Conservation (phyloP, 2,888 invertebrate genomes). For the Dryococelus australis region DNA sequence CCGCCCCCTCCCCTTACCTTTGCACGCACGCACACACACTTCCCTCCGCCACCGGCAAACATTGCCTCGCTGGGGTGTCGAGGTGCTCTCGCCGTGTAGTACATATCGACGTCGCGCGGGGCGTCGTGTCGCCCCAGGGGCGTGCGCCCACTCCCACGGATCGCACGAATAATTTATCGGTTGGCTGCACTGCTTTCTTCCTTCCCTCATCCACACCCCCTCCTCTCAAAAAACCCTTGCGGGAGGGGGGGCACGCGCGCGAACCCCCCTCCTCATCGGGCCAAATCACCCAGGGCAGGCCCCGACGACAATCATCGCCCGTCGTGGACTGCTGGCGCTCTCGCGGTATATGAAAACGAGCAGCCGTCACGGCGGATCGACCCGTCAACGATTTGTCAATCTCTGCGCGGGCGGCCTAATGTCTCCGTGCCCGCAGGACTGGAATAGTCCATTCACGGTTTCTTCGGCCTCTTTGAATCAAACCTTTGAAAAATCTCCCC, state of each 20-base stretch:
- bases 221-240: neutral
- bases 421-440: too few relatives aligned
- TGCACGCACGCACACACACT: neutral
- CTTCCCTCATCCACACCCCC: neutral
- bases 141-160: slow-evolving; percentile 34
- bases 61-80: neutral
- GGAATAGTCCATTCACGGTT: too few relatives aligned
- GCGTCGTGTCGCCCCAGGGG: neutral
- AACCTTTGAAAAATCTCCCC: too few relatives aligned
- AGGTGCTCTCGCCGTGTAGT: neutral
- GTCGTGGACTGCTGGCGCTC: too few relatives aligned
- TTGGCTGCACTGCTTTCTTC: slow-evolving; percentile 25
- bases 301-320: neutral
- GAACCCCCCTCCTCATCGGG: too few relatives aligned
- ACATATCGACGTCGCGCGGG: slow-evolving; percentile 32
- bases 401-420: neutral
- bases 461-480: too few relatives aligned
- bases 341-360: too few relatives aligned
- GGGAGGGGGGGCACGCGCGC: too few relatives aligned
- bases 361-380: neutral
- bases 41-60: slow-evolving; percentile 3
- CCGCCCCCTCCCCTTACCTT: too few relatives aligned
- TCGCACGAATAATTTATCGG: slow-evolving; percentile 32
- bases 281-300: neutral
- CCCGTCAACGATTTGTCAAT: neutral